Evolutionary conservation across 2,113 vertebrate species (phyloP).

Genomic region (Pogona vitticeps): DNA sequence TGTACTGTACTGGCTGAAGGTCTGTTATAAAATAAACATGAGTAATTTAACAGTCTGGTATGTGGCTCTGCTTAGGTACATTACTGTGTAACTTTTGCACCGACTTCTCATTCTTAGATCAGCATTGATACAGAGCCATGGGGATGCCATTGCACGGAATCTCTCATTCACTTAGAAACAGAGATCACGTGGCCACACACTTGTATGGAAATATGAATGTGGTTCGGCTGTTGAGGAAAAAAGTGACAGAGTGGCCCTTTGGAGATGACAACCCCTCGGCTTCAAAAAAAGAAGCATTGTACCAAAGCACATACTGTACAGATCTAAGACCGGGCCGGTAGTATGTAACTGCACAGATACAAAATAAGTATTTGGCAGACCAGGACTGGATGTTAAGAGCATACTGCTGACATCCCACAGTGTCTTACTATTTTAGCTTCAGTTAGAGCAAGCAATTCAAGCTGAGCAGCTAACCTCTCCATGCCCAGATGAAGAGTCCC

Average conservation of each 20-base stretch:
- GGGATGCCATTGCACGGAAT: not conserved
- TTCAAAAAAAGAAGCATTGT: not conserved
- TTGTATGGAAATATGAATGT: not conserved
- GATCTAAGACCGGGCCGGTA: not conserved
- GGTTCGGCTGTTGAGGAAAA: not conserved
- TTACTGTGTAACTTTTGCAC: not conserved
- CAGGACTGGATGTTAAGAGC: not conserved
- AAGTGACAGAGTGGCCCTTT: not conserved
- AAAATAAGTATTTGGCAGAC: not conserved
- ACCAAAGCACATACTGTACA: not conserved
- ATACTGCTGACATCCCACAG: not conserved
- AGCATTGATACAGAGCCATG: not conserved
- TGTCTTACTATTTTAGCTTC: not conserved
- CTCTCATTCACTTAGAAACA: not conserved
- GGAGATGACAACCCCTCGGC: not conserved
- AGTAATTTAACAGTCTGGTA: constrained; percentile 77
- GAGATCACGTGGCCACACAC: not conserved
- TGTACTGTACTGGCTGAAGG: constrained; percentile 89
- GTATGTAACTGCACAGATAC: not conserved
- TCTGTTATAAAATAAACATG: constrained; percentile 88
- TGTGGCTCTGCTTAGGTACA: constrained; percentile 10
- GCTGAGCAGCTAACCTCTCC: not conserved
- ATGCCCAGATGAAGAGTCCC: not conserved
- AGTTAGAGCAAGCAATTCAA: not conserved
- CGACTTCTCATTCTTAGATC: not conserved